phyloP scores from a whole-genome alignment of 2,113 vertebrate species.

The Sterrhoptilus dennistouni region DNA sequence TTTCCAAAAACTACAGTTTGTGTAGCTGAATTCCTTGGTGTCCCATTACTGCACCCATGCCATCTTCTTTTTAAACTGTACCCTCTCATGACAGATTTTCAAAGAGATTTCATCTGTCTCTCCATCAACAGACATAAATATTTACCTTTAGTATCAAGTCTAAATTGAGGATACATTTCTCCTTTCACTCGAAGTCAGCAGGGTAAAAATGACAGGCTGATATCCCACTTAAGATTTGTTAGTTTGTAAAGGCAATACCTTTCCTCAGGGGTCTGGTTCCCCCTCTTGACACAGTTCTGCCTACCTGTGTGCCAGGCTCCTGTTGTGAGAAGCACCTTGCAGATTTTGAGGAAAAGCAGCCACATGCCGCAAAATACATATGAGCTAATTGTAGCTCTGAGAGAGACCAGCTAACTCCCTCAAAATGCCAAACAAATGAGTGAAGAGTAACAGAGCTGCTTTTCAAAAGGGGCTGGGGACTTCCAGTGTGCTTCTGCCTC shows the following conservation, averaged over 20 bases:
- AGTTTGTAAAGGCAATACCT: neutral
- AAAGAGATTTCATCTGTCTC: neutral
- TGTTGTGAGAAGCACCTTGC: neutral
- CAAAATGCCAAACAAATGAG: neutral
- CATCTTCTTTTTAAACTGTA: neutral
- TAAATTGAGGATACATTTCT: neutral
- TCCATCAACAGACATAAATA: neutral
- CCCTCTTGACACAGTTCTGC: neutral
- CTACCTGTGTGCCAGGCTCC: neutral
- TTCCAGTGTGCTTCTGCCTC: neutral
- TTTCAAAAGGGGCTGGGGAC: neutral
- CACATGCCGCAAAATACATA: neutral
- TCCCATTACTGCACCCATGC: neutral
- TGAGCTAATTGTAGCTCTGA: neutral
- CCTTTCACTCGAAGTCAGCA: neutral
- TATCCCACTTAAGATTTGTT: neutral
- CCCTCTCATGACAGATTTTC: neutral
- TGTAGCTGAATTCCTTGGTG: neutral
- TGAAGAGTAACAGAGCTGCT: neutral
- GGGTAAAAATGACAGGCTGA: neutral
- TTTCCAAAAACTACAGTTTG: neutral
- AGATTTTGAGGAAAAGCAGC: neutral
- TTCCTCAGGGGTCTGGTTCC: neutral
- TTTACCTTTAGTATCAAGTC: neutral
- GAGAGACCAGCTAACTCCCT: neutral